These are phyloP conservation scores for Ptilonorhynchus violaceus DNA, from an alignment of 2,113 vertebrate species.

Conservation along the genomic window DNA sequence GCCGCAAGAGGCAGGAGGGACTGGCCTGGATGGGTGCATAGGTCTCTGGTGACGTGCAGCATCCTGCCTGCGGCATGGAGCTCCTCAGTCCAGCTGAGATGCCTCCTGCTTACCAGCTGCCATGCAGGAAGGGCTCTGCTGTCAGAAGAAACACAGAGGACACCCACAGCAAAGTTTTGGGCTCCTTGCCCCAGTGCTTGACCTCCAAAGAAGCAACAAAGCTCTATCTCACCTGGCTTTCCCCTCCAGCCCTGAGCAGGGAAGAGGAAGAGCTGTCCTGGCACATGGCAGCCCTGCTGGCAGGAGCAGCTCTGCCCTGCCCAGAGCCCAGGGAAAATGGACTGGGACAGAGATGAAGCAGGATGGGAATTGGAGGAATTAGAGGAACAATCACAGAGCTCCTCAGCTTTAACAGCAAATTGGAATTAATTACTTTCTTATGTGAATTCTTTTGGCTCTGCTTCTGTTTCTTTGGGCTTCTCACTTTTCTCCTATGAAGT, in stretches of 20 bases:
- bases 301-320: neutral
- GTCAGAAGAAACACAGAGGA: neutral
- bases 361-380: neutral
- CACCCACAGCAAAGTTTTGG: neutral
- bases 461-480: neutral
- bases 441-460: neutral
- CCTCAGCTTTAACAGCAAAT: neutral
- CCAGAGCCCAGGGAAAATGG: neutral
- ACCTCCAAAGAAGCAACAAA: neutral
- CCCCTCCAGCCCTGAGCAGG: neutral
- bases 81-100: neutral
- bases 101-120: neutral
- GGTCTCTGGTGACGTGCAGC: neutral
- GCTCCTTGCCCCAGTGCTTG: neutral
- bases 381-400: neutral
- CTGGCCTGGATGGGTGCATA: rapidly evolving
- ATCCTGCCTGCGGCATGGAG: neutral
- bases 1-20: neutral
- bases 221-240: neutral
- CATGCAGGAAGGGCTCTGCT: neutral
- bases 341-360: neutral
- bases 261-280: neutral
- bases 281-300: rapidly evolving
- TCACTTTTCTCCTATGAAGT: neutral
- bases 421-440: neutral